Conservation (phyloP, 1,140 invertebrate genomes). For the Psix sp. region DNA sequence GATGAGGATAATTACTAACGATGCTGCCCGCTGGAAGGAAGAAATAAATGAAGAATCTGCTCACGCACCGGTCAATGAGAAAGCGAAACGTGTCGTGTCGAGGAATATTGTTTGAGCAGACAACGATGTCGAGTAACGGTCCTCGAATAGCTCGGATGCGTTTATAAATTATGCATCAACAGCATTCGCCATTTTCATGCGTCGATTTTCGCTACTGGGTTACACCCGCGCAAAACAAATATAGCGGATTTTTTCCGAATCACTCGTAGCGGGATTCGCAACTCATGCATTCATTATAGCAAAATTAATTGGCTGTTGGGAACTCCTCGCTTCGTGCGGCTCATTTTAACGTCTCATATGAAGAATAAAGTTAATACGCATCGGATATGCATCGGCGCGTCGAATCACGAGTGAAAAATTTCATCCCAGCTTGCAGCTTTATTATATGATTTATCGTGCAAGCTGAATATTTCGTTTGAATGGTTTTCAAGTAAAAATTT, state of each 20-base stretch:
- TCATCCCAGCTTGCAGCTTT: too few species aligned
- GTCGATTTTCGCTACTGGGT: constrained; percentile 25
- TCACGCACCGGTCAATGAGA: too few species aligned
- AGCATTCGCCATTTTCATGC: constrained; percentile 26
- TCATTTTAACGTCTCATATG: background rate
- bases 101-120: constrained; percentile 41
- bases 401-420: too few species aligned
- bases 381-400: too few species aligned
- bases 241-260: constrained; percentile 10
- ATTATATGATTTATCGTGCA: too few species aligned
- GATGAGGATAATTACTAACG: too few species aligned
- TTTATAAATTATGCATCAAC: constrained; percentile 47
- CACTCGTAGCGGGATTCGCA: background rate
- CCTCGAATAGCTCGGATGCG: constrained; percentile 8
- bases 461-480: too few species aligned
- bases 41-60: too few species aligned
- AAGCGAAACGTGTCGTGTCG: constrained; percentile 29
- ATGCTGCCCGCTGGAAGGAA: too few species aligned
- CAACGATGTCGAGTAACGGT: constrained; percentile 47
- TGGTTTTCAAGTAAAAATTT: too few species aligned
- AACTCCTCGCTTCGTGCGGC: background rate
- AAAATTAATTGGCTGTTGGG: constrained; percentile 16
- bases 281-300: constrained; percentile 19
- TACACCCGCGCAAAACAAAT: constrained; percentile 14
- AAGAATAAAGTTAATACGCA: background rate